These are phyloP conservation scores for Acrocephalus kingi DNA, from an alignment of 2,113 vertebrate genomes.

Conservation along the genomic window DNA sequence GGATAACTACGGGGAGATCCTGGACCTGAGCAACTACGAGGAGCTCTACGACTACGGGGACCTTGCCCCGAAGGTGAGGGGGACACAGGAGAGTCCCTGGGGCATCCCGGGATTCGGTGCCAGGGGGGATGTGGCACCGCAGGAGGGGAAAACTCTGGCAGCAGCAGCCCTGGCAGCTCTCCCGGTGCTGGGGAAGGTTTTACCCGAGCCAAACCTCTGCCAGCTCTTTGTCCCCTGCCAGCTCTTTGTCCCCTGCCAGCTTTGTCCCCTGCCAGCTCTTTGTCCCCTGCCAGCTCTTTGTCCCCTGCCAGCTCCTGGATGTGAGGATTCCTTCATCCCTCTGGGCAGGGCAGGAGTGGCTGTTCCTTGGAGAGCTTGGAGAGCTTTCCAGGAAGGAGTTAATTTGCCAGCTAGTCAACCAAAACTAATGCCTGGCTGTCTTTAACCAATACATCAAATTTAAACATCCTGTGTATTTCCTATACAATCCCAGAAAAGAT, in stretches of 20 bases:
- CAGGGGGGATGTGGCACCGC: not conserved
- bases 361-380: not conserved
- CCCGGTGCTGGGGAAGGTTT: not conserved
- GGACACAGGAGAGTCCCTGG: not conserved
- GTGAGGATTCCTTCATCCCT: not conserved
- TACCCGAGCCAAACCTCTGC: rapidly evolving
- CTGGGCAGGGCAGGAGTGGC: not conserved
- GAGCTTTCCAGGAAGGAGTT: not conserved
- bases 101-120: not conserved
- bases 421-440: not conserved
- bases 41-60: conserved; percentile 72
- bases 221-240: not conserved
- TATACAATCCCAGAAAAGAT: not conserved
- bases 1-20: conserved; percentile 66
- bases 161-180: not conserved
- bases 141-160: not conserved
- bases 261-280: not conserved
- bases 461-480: not conserved
- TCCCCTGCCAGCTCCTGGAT: not conserved
- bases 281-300: not conserved
- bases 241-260: not conserved
- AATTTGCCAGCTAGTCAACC: not conserved
- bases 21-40: conserved; percentile 73
- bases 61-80: conserved; percentile 70
- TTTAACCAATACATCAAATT: not conserved